Percentiles rank a stretch among this genome's conserved stretches.
These are phyloP conservation scores for Cryptoblepharus egeriae DNA, from an alignment of 2,797 vertebrate genomes.

Conservation along the genomic window DNA sequence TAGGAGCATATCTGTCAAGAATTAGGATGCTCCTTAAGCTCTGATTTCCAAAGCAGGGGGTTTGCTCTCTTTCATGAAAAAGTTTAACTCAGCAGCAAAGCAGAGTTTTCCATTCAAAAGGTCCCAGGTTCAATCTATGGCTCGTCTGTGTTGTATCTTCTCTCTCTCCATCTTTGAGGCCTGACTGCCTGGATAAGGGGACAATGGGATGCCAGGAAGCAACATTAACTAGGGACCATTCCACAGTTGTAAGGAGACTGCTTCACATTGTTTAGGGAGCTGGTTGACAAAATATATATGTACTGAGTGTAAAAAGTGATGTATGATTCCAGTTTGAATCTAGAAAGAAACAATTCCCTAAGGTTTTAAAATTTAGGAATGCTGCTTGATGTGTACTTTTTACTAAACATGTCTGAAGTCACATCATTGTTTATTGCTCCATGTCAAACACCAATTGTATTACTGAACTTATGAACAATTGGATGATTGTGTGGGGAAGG, in stretches of 20 bases:
- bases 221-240: background rate
- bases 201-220: background rate
- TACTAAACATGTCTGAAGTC: background rate
- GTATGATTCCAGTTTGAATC: background rate
- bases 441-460: background rate
- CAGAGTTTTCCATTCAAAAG: no score
- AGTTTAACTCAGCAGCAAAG: no score
- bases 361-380: background rate
- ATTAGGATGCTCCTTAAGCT: slow-evolving; percentile 53
- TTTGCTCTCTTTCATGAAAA: no score
- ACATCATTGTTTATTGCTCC: background rate
- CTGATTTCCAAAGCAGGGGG: background rate
- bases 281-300: background rate
- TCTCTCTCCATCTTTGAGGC: background rate
- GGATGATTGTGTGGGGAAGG: background rate
- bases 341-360: background rate
- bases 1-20: slow-evolving; percentile 63
- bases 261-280: background rate
- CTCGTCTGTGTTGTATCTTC: no score
- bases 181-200: background rate
- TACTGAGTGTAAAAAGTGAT: background rate
- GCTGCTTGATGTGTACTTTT: background rate
- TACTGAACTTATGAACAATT: background rate
- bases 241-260: background rate
- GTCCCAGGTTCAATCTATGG: no score